phyloP scores from a whole-genome alignment of 30 jellyfish, hydroid and myxozoan genomes.

The Rhopilema esculentum region DNA sequence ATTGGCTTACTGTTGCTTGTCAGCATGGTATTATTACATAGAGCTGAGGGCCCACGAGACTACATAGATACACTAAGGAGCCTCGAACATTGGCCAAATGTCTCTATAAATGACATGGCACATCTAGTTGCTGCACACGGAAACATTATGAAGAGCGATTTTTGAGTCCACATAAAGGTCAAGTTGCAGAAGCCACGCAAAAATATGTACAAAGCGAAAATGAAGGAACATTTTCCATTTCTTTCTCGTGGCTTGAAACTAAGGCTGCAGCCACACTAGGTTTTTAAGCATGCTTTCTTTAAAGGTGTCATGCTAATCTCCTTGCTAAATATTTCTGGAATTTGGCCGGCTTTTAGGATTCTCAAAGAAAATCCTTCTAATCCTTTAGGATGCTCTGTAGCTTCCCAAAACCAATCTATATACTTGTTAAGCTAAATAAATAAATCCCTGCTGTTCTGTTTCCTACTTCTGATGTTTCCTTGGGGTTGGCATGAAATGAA shows the following conservation, averaged over 20 bases:
- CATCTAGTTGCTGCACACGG: constrained; percentile 59
- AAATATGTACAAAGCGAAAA: constrained; percentile 2
- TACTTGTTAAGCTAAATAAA: neutral
- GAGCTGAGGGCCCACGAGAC: constrained; percentile 65
- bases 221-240: constrained; percentile 4
- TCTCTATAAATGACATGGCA: constrained; percentile 54
- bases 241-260: constrained; percentile 43
- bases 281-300: neutral
- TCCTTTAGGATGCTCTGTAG: constrained; percentile 12
- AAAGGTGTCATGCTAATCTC: neutral
- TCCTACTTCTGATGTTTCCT: too few species aligned
- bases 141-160: neutral
- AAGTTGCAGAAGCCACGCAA: constrained; percentile 35
- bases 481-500: neutral
- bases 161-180: constrained; percentile 50
- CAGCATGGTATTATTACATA: constrained; percentile 26
- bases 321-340: constrained; percentile 8
- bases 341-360: constrained; percentile 2
- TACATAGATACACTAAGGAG: constrained; percentile 36
- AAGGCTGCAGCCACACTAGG: too few species aligned
- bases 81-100: constrained; percentile 45
- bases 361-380: constrained; percentile 7
- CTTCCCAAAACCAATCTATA: neutral
- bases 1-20: constrained; percentile 63
- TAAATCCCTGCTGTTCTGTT: neutral